These are phyloP conservation scores for Melanotaenia trifasciata DNA, from an alignment of 2,797 vertebrate genomes.

Conservation along the genomic window DNA sequence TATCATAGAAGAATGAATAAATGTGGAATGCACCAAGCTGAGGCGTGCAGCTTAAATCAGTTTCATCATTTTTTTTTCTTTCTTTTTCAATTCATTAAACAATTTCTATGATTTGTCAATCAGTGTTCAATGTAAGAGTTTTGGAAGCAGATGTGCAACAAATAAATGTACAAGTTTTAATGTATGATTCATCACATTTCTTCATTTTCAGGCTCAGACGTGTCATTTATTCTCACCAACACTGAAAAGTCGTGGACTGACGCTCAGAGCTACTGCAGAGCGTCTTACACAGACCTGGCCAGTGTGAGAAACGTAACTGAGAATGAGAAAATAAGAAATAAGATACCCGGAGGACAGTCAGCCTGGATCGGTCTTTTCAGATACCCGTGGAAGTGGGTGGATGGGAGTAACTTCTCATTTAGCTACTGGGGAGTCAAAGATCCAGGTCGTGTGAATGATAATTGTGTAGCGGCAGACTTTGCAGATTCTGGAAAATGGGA, in stretches of 20 bases:
- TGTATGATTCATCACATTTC: no score
- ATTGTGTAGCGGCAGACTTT: background rate
- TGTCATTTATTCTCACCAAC: background rate
- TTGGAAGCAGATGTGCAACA: no score
- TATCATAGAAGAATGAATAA: no score
- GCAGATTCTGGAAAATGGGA: conserved; percentile 1
- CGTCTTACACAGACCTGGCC: background rate
- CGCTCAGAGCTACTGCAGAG: background rate
- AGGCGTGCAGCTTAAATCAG: no score
- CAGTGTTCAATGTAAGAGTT: no score
- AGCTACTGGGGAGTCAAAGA: background rate
- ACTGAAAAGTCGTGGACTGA: background rate
- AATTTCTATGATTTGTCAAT: no score
- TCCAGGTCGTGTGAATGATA: fast-evolving
- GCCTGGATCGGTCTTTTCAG: conserved; percentile 61
- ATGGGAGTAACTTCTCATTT: conserved; percentile 18
- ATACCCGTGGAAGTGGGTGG: conserved; percentile 53
- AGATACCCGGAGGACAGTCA: fast-evolving
- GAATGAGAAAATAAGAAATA: background rate
- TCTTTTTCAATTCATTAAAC: no score
- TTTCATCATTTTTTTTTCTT: no score
- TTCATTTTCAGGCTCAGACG: background rate
- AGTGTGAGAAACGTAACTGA: conserved; percentile 13
- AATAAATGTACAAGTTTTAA: no score
- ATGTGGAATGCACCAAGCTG: no score